These are phyloP conservation scores for Tarsius wallacei DNA, from an alignment of 2,797 vertebrate genomes.

Conservation along the genomic window DNA sequence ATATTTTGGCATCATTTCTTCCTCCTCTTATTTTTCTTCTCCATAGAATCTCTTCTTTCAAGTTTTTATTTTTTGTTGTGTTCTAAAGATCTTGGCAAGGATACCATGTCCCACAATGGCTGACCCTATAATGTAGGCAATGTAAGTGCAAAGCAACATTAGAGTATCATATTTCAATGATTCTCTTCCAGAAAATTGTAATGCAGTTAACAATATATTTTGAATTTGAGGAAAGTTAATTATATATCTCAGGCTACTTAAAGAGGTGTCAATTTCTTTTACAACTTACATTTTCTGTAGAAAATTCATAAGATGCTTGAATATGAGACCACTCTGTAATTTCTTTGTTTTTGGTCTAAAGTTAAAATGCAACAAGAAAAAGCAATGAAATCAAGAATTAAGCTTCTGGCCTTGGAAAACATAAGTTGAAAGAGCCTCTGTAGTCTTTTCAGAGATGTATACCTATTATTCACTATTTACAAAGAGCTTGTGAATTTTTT, in stretches of 20 bases:
- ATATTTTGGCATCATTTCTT: neutral
- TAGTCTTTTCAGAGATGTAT: conserved; percentile 1
- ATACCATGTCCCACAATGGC: neutral
- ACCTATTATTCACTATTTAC: neutral
- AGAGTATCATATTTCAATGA: neutral
- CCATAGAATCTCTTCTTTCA: neutral
- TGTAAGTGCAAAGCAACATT: neutral
- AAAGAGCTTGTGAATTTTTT: neutral
- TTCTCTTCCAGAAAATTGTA: neutral
- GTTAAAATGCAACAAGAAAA: neutral
- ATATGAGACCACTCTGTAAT: neutral
- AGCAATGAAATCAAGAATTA: neutral
- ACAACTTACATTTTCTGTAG: neutral
- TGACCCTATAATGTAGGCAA: neutral
- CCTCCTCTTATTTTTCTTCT: neutral
- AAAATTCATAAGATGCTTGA: neutral
- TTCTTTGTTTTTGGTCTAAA: neutral
- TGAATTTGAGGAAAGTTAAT: neutral
- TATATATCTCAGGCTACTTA: neutral
- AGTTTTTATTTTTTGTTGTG: neutral
- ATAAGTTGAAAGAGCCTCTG: neutral
- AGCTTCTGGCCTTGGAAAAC: neutral
- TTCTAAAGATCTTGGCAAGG: neutral
- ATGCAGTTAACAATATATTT: neutral
- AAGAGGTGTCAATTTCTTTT: neutral